Evolutionary conservation across 2,888 invertebrate species (phyloP), one percentile per base, ranked within the genome.

Genomic region (Protodeltote pygarga): DNA sequence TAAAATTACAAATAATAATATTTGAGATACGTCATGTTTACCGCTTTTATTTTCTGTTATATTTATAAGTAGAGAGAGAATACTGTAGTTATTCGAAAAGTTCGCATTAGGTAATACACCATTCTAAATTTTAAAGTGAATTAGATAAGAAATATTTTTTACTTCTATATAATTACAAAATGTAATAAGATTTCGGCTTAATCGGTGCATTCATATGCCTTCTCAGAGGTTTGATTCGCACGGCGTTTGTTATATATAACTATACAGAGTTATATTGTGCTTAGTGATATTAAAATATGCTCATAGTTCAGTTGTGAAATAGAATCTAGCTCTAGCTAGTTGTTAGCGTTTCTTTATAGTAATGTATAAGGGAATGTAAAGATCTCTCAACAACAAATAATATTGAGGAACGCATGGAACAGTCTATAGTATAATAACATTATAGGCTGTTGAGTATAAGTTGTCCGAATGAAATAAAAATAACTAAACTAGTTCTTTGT

Each of bases 261-360:
- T 72, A 69, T 79, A 77, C 73, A 67, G 64, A 73, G 73, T 80
- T 83, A 79, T 81, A 82, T 81, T 83, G 78, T 81, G 89, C 89
- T 89, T 89, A 90, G 89, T 88, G 86, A 89, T 89, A 87, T 79
- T 78, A 77, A 83, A 75, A 70, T 84, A 87, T 84, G 90, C 90
- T 90, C 89, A 90, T 90, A 89, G 89, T 69, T 85, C 85, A 83
- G 86, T 89, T 85, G 88, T 89, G 89, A 86, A 83, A 83, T 90
- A 90, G 85, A 81, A 75, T 79, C 85, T 89, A 89, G 87, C 81
- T 62, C 71, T 89, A 90, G 87, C 88, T 88, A 87, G 88, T 74
- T 78, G 75, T 81, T 88, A 87, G 87, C 71, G 71, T 81, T 81
- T 79, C 76, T 77, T 75, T 73, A 62, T 77, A 40, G 55, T 57